Conservation (phyloP, 2,888 invertebrate species). For the Cinara cedri region DNA sequence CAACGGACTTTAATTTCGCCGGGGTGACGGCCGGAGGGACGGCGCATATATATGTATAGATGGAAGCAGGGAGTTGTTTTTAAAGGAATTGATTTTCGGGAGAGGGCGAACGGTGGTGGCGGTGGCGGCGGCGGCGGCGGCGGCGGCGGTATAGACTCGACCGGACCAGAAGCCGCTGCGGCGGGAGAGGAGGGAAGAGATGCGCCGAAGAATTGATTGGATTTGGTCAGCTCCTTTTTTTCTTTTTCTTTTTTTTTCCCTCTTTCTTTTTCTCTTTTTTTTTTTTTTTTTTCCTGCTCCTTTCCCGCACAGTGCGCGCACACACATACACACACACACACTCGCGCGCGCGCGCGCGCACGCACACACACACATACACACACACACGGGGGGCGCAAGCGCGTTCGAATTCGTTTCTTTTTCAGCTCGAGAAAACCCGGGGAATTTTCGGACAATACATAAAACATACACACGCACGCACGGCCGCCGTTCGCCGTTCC, state of each 20-base stretch:
- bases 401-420: constrained; percentile 32
- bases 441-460: constrained; percentile 56
- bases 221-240: constrained; percentile 55
- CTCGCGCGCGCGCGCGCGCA: background rate
- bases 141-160: constrained; percentile 33
- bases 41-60: background rate
- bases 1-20: constrained; percentile 48
- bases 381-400: background rate
- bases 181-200: constrained; percentile 9
- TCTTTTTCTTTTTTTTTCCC: background rate
- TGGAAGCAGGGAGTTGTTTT: constrained; percentile 37
- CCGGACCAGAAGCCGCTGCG: constrained; percentile 10
- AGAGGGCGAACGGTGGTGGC: constrained; percentile 35
- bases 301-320: background rate
- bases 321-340: constrained; percentile 18
- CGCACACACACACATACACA: constrained; percentile 11
- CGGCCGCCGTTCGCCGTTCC: constrained; percentile 35
- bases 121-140: background rate
- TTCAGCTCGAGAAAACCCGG: constrained; percentile 55
- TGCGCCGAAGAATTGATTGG: constrained; percentile 55
- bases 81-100: constrained; percentile 54
- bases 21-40: constrained; percentile 3
- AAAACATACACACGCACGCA: constrained; percentile 54
- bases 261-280: background rate
- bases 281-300: constrained; percentile 11